Evolutionary conservation across 2,113 vertebrate species (phyloP), one percentile per base, ranked within the genome.

Genomic region (Suncus etruscus): DNA sequence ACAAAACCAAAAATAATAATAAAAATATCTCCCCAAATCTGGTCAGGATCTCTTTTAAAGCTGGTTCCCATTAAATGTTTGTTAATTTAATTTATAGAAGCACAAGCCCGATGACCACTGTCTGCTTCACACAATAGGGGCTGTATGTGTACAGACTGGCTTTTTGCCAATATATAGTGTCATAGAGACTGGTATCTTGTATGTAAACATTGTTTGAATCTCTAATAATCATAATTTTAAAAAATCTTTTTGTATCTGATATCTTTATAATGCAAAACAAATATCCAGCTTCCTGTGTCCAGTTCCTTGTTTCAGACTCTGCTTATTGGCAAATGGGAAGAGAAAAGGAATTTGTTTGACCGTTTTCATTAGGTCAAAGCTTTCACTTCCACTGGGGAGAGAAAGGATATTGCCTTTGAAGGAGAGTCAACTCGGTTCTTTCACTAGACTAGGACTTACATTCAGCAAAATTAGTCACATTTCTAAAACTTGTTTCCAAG

Each of bases 201-300:
- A 84, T 95, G 91, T 95, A 97, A 97, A 97, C 93, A 96, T 86
- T 96, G 95, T 93, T 96, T 95, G 94, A 92, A 89, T 91, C 63
- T 32, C 81, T 87, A 94, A 96, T 95, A 97, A 96, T 96, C 66
- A 61, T 86, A 63, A 82, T 81, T 91, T 83, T 9, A 85, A 90
- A 95, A 94, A 24, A 50, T 84, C 75, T 94, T 91, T 95, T 94
- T 90, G 86, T 68, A 66, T 92, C 89, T 87, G 95, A 83, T 72
- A 94, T 94, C 61, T 88, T 95, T 92, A 91, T 95, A 93, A 47
- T 25, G 83, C 93, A 95, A 97, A 97, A 91, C 86, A 96, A 97
- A 97, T 94, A 1, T 0, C 0, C 20, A 89, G 87, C 86, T 97
- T 97, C 97, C 95, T 96, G 95, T 65, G 68, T 73, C 83, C 8